Base-by-base conservation (phyloP, 2,888 invertebrate species). In the Ophion ventricosus region DNA sequence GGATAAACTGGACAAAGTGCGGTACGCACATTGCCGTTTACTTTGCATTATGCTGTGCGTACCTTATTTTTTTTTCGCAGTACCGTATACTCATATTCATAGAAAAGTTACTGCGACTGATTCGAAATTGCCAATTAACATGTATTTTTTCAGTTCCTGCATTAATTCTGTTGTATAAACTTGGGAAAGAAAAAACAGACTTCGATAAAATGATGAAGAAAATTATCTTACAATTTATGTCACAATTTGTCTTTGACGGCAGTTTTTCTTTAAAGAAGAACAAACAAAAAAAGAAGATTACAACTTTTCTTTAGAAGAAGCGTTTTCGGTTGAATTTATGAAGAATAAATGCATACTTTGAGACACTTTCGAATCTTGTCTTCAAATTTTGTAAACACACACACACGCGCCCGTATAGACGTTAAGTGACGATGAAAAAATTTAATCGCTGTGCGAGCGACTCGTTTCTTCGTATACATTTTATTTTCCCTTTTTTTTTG, bases 111-210 rank as follows among this genome's bases (percentile, higher is more conserved):
- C 66, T 35, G 69, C 54, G 84, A 81, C 81, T 78, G 84, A 84
- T 81, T 74, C 69, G 70, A 78, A 69, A 49, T 64, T 43, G 64
- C 78, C 81, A 75, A 25, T 75, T 54, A 66, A 78, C 77, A 59
- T 69, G 84, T 81, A 81, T 84, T 84, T 49, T 59, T 82, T 79
- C 64, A 75, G 84, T 84, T 81, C 80, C 81, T 81, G 77, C 78
- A 78, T 74, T 17, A 49, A 72, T 43, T 17, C 25, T 56, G 57
- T 56, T 66, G n/a, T 17, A 56, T 35, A 10, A 20, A 75, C 54
- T 54, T 56, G 54, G 64, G 64, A 64, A 75, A 67, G 64, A 54
- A 64, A 75, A 67, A 43, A 67, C 40, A 57, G 40, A 54, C 26
- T 20, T 20, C 35, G 35, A 35, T 2, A 35, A 4, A 49, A 49